These are phyloP conservation scores for Dryocosmus kuriphilus DNA, from an alignment of 2,888 invertebrate genomes.

Conservation along the genomic window DNA sequence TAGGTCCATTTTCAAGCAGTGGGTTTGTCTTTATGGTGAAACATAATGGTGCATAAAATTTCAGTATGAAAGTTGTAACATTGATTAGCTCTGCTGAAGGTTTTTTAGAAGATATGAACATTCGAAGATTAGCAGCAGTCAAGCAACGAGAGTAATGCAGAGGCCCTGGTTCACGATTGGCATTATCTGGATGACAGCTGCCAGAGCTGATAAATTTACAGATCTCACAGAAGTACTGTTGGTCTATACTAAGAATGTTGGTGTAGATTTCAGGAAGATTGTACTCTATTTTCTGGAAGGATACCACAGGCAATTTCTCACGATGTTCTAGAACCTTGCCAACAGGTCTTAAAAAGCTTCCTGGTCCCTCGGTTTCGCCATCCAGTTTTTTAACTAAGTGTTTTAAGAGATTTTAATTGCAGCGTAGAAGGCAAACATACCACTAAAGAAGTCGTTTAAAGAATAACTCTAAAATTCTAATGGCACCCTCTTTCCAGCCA, in stretches of 20 bases:
- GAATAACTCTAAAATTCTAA: no score
- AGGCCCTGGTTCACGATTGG: slow-evolving; percentile 41
- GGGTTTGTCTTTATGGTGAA: neutral
- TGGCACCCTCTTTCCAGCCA: no score
- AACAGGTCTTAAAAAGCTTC: slow-evolving; percentile 59
- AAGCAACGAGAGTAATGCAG: slow-evolving; percentile 41
- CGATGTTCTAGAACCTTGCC: slow-evolving; percentile 56
- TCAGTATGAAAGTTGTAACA: slow-evolving; percentile 12
- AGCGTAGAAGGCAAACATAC: no score
- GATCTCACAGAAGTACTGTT: slow-evolving; percentile 45
- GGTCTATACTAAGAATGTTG: slow-evolving; percentile 41
- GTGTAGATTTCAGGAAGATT: slow-evolving; percentile 40
- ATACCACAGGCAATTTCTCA: slow-evolving; percentile 27
- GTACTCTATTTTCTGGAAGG: slow-evolving; percentile 26
- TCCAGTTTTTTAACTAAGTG: slow-evolving; percentile 43
- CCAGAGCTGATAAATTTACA: slow-evolving; percentile 38
- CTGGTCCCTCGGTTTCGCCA: slow-evolving; percentile 57
- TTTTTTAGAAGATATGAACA: slow-evolving; percentile 20
- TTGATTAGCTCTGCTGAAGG: slow-evolving; percentile 19
- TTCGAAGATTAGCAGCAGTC: slow-evolving; percentile 35
- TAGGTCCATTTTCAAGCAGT: no score
- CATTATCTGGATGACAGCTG: slow-evolving; percentile 34
- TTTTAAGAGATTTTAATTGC: neutral
- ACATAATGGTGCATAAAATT: slow-evolving; percentile 29
- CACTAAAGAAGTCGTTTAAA: no score